Evolutionary conservation across 1,140 invertebrate genomes (phyloP).

Genomic region (Leptopilina clavipes): DNA sequence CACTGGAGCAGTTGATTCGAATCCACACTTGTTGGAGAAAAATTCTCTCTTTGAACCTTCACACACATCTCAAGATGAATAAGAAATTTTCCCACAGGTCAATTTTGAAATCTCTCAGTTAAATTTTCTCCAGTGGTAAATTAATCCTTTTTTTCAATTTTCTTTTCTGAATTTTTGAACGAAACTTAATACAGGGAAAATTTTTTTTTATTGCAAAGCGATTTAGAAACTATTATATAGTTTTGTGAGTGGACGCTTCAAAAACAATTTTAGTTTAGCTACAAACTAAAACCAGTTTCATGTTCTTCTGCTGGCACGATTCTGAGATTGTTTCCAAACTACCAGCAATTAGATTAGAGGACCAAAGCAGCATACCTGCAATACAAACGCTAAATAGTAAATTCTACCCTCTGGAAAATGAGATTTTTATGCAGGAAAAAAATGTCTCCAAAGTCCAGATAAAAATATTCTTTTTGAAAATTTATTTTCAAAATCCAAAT

Average conservation of each 20-base stretch:
- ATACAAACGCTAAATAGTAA: background rate
- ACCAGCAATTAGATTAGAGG: slow-evolving; percentile 19
- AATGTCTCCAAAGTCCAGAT: too few relatives aligned
- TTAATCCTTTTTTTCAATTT: too few relatives aligned
- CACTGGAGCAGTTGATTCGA: background rate
- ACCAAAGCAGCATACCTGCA: background rate
- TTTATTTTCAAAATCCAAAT: too few relatives aligned
- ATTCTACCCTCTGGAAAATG: background rate
- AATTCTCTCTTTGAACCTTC: too few relatives aligned
- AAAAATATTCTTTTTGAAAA: too few relatives aligned
- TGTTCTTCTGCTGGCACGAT: slow-evolving; percentile 28
- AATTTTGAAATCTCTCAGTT: too few relatives aligned
- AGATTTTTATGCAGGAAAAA: background rate
- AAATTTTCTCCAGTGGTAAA: too few relatives aligned
- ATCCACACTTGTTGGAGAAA: background rate
- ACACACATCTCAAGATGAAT: too few relatives aligned
- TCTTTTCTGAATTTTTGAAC: too few relatives aligned
- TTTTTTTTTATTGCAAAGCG: background rate
- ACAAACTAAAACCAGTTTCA: background rate
- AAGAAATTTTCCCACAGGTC: background rate
- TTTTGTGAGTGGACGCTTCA: background rate
- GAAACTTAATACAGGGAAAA: too few relatives aligned
- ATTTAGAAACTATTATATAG: slow-evolving; percentile 27
- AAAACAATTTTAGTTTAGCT: slow-evolving; percentile 11
- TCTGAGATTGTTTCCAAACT: slow-evolving; percentile 31